A percentile compares a stretch with the other conserved stretches of the same genome.
Conservation (phyloP, 1,140 invertebrate genomes). For the Neuroterus valhalla region DNA sequence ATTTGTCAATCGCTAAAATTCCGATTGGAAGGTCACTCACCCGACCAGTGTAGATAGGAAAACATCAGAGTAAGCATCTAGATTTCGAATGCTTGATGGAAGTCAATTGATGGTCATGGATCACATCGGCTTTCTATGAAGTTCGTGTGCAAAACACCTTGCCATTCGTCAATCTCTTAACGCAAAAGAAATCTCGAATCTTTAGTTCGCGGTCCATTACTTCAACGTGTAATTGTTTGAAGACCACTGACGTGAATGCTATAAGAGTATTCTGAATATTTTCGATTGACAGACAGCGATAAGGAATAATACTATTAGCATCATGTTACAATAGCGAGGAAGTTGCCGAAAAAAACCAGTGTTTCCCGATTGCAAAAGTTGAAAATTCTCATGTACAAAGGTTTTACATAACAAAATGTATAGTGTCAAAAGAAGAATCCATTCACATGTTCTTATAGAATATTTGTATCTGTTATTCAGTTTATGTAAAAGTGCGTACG, state of each 20-base stretch:
- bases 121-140: constrained; percentile 9
- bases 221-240: not conserved
- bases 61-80: constrained; percentile 26
- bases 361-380: not conserved
- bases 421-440: too few relatives aligned
- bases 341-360: constrained; percentile 11
- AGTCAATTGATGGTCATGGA: constrained; percentile 21
- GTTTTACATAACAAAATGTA: too few relatives aligned
- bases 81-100: constrained; percentile 18
- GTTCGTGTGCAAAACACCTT: constrained; percentile 6
- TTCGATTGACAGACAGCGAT: constrained; percentile 15
- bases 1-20: constrained; percentile 16
- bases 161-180: constrained; percentile 4
- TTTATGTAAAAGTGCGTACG: too few relatives aligned
- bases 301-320: constrained; percentile 15
- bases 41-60: not conserved
- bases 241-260: not conserved
- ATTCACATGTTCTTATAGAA: too few relatives aligned
- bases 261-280: constrained; percentile 10
- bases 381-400: not conserved
- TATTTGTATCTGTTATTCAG: too few relatives aligned
- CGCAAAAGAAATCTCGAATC: constrained; percentile 12
- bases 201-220: not conserved
- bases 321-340: constrained; percentile 14
- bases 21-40: constrained; percentile 5